These are phyloP conservation scores for Eledona agricola DNA, from an alignment of 2,888 invertebrate species.

Conservation along the genomic window DNA sequence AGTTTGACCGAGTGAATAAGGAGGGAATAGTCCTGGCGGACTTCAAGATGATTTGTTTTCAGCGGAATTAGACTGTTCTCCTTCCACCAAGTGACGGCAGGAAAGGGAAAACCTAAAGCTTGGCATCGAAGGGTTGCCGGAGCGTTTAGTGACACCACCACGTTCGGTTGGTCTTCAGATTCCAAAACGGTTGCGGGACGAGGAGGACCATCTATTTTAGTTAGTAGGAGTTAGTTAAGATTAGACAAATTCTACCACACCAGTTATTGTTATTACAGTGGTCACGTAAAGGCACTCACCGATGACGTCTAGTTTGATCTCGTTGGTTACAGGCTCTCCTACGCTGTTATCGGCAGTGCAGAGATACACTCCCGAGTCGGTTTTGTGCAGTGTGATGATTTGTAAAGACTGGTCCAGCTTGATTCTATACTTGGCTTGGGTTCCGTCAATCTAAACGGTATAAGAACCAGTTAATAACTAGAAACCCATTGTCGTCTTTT, in stretches of 20 bases:
- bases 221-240: conserved; percentile 38
- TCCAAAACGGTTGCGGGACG: conserved; percentile 74
- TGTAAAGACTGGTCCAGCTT: conserved; percentile 75
- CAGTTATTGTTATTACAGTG: conserved; percentile 2
- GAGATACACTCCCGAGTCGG: conserved; percentile 86
- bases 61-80: conserved; percentile 79
- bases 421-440: conserved; percentile 76
- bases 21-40: conserved; percentile 77
- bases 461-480: too few species aligned
- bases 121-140: conserved; percentile 80
- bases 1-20: conserved; percentile 76
- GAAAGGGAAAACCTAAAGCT: conserved; percentile 82
- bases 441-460: conserved; percentile 73
- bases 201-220: conserved; percentile 42
- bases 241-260: conserved; percentile 30
- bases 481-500: too few species aligned
- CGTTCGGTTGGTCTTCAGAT: conserved; percentile 69
- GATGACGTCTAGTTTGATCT: conserved; percentile 75
- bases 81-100: conserved; percentile 86
- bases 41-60: conserved; percentile 74
- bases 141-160: conserved; percentile 76
- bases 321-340: conserved; percentile 72
- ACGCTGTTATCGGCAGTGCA: conserved; percentile 85
- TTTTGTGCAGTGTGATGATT: conserved; percentile 80
- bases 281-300: conserved; percentile 67